These are phyloP conservation scores for Lutraria rhynchaena DNA, from an alignment of 1,140 invertebrate species.

Conservation along the genomic window DNA sequence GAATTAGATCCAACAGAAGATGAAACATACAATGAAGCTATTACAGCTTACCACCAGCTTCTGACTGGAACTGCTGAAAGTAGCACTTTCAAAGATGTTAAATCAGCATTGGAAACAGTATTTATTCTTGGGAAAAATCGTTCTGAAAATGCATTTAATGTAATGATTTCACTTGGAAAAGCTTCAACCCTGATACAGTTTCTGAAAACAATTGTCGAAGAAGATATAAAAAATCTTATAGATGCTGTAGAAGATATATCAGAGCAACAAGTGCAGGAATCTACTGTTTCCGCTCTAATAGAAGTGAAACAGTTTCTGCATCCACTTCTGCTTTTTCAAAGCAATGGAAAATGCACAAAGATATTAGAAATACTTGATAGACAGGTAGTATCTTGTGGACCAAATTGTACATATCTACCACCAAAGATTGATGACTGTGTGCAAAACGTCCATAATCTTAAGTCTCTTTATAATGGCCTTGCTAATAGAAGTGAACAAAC, in stretches of 20 bases:
- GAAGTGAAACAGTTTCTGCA: conserved; percentile 64
- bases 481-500: conserved; percentile 70
- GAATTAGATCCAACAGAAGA: neutral
- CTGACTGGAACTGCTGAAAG: neutral
- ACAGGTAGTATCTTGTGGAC: conserved; percentile 3
- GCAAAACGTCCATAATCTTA: conserved; percentile 64
- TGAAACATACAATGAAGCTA: conserved; percentile 6
- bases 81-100: conserved; percentile 40
- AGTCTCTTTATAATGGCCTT: conserved; percentile 65
- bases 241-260: conserved; percentile 73
- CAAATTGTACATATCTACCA: conserved; percentile 40
- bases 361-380: conserved; percentile 45
- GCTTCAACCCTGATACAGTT: conserved; percentile 62
- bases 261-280: conserved; percentile 66
- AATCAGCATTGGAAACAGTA: conserved; percentile 13
- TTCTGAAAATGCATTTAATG: conserved; percentile 26
- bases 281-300: conserved; percentile 67
- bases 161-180: conserved; percentile 56
- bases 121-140: conserved; percentile 2
- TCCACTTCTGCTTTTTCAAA: conserved; percentile 50
- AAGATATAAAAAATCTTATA: conserved; percentile 70
- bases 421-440: conserved; percentile 63
- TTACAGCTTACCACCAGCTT: conserved; percentile 32
- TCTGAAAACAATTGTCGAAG: conserved; percentile 59
- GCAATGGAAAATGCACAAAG: neutral